phyloP scores from a whole-genome alignment of 2,888 invertebrate genomes.

The Oscheius sp. region DNA sequence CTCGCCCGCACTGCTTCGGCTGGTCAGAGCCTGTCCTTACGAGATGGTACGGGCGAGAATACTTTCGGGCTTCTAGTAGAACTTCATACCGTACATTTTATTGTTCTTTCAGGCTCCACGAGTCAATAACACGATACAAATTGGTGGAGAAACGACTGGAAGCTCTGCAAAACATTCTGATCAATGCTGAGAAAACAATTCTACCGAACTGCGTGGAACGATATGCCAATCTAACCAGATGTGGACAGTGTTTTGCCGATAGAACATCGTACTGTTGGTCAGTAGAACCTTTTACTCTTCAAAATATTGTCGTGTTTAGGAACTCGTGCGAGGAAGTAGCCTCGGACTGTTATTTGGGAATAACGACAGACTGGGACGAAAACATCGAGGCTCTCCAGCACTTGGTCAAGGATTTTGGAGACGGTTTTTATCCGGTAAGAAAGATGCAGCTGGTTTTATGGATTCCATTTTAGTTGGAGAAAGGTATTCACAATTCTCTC shows the following conservation, averaged over 20 bases:
- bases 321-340: slow-evolving; percentile 21
- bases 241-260: slow-evolving; percentile 21
- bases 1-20: too few relatives aligned
- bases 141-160: slow-evolving; percentile 17
- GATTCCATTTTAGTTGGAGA: slow-evolving; percentile 19
- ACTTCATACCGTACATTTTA: background rate
- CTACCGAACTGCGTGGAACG: slow-evolving; percentile 3
- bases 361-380: slow-evolving; percentile 24
- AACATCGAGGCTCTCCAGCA: slow-evolving; percentile 9
- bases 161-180: slow-evolving; percentile 15
- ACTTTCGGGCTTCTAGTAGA: background rate
- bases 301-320: background rate
- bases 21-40: too few relatives aligned
- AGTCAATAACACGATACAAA: slow-evolving; percentile 24
- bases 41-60: too few relatives aligned
- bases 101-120: slow-evolving; percentile 13
- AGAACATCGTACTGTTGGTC: slow-evolving; percentile 18
- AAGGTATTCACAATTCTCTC: slow-evolving; percentile 25
- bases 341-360: slow-evolving; percentile 16
- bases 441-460: background rate
- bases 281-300: background rate
- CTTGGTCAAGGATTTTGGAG: slow-evolving; percentile 18
- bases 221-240: slow-evolving; percentile 20
- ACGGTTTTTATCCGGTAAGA: slow-evolving; percentile 26
- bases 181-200: slow-evolving; percentile 23